Conservation (phyloP, 2,797 vertebrate species). For the Nothura maculosa region DNA sequence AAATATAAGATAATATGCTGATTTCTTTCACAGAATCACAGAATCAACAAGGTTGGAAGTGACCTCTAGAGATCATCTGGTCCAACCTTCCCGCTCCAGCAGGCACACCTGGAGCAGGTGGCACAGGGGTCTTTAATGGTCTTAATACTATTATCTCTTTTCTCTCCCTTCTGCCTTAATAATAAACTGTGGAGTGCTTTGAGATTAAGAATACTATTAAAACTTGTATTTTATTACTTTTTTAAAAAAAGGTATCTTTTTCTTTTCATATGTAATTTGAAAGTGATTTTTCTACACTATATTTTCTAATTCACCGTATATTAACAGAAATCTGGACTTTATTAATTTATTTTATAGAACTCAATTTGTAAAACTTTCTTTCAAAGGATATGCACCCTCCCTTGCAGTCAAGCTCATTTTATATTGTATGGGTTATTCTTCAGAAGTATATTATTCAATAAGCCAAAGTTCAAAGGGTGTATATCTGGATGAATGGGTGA, state of each 20-base stretch:
- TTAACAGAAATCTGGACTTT: neutral
- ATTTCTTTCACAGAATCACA: too few species aligned
- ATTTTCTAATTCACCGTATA: neutral
- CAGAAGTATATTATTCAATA: neutral
- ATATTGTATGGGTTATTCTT: neutral
- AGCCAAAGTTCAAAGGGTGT: neutral
- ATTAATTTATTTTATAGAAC: neutral
- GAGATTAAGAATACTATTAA: neutral
- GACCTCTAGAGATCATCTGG: too few species aligned
- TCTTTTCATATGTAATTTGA: neutral
- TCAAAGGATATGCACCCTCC: neutral
- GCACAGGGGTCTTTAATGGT: too few species aligned
- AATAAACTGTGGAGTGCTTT: neutral
- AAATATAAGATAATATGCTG: neutral
- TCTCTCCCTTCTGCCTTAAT: neutral
- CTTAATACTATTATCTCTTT: neutral
- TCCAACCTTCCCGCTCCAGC: too few species aligned
- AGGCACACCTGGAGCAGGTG: too few species aligned
- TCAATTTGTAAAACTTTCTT: neutral
- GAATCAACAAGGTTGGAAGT: too few species aligned
- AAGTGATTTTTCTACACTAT: neutral
- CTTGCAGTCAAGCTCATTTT: neutral
- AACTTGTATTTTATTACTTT: neutral
- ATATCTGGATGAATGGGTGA: neutral
- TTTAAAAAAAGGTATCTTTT: neutral